Evolutionary conservation across 2,797 vertebrate genomes (phyloP).

Genomic region (Pipistrellus pygmaeus): DNA sequence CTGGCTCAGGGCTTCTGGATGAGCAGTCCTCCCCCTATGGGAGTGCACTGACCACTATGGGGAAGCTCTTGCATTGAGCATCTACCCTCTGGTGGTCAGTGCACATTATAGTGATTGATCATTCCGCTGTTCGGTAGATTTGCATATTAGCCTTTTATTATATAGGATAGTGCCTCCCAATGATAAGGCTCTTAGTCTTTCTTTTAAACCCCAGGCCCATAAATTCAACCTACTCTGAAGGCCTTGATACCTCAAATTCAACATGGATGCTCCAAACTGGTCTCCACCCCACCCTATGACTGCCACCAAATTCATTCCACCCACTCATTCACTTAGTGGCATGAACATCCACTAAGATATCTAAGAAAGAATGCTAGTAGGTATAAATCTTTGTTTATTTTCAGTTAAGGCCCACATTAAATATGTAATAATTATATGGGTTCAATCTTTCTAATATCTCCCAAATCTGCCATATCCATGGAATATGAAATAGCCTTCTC

Average conservation of each 20-base stretch:
- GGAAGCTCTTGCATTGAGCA: too few species aligned
- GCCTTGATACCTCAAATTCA: not conserved
- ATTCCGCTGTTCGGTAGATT: too few species aligned
- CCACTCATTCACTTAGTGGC: not conserved
- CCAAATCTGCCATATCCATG: not conserved
- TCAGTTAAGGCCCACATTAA: not conserved
- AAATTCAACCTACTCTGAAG: not conserved
- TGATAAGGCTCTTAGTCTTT: not conserved
- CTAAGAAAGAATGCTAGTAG: not conserved
- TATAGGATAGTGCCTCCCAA: not conserved
- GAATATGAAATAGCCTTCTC: rapidly evolving
- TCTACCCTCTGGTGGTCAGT: too few species aligned
- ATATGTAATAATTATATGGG: not conserved
- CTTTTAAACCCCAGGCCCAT: not conserved
- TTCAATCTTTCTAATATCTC: not conserved
- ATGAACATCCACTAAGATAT: not conserved
- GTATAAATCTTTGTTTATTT: not conserved
- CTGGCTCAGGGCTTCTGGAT: too few species aligned
- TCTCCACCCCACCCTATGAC: not conserved
- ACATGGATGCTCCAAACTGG: not conserved
- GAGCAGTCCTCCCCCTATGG: too few species aligned
- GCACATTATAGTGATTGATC: too few species aligned
- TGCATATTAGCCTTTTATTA: too few species aligned
- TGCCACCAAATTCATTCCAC: not conserved
- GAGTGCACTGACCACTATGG: too few species aligned